A percentile compares a stretch with the other conserved stretches of the same genome.
phyloP scores from a whole-genome alignment of 2,113 vertebrate species.

The Megalops atlanticus region DNA sequence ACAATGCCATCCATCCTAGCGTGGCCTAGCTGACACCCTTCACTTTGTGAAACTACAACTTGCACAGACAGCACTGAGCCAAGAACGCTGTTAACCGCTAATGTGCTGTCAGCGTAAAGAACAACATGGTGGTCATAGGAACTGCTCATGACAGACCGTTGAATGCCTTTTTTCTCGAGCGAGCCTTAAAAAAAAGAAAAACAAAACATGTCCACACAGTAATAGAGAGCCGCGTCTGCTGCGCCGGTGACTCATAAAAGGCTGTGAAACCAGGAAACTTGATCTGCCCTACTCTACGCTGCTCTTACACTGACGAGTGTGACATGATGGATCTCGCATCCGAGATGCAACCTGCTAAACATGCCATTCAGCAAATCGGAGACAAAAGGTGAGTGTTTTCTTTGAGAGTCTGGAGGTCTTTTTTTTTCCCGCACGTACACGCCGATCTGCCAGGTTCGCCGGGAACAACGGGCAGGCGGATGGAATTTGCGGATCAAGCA shows the following conservation, averaged over 20 bases:
- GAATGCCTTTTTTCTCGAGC: constrained; percentile 44
- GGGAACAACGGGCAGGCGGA: constrained; percentile 32
- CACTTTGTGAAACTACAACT: not conserved
- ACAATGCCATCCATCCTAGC: not conserved
- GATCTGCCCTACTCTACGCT: constrained; percentile 41
- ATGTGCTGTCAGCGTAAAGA: constrained; percentile 1
- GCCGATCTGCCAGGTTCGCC: constrained; percentile 37
- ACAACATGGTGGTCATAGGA: constrained; percentile 31
- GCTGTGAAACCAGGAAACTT: constrained; percentile 65
- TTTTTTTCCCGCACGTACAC: constrained; percentile 28
- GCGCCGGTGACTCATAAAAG: constrained; percentile 62
- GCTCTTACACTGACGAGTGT: constrained; percentile 59
- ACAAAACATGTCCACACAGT: constrained; percentile 43
- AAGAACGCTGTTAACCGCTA: constrained; percentile 14
- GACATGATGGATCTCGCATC: constrained; percentile 50
- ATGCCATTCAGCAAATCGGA: constrained; percentile 63
- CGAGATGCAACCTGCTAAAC: constrained; percentile 62
- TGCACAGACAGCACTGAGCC: not conserved
- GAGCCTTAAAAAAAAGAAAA: constrained; percentile 44
- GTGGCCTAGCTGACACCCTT: not conserved
- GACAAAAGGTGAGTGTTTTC: constrained; percentile 58
- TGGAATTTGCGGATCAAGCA: constrained; percentile 52
- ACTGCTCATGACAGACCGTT: constrained; percentile 39
- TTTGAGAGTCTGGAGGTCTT: constrained; percentile 51
- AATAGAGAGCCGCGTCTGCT: constrained; percentile 45